Conservation (phyloP, 2,797 vertebrate species). For the Falco concolor region DNA sequence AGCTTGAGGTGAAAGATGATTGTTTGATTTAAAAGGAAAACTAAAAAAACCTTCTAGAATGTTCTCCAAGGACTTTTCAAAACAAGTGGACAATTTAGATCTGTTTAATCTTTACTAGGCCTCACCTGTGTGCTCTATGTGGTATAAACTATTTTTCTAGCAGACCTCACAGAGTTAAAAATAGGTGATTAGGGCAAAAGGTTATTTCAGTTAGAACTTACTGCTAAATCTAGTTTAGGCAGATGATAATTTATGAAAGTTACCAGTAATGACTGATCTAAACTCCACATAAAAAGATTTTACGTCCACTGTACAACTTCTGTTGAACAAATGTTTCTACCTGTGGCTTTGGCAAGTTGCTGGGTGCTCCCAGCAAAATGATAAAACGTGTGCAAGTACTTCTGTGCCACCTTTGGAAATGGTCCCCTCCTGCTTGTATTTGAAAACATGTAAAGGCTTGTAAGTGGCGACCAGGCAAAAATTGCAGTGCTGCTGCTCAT, state of each 20-base stretch:
- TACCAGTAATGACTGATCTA: neutral
- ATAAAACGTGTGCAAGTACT: neutral
- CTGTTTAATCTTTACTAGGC: neutral
- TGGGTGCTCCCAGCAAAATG: neutral
- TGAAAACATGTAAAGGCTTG: accelerated
- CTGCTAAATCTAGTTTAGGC: neutral
- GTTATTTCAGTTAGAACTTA: neutral
- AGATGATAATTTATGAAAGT: neutral
- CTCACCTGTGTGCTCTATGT: neutral
- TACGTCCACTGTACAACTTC: neutral
- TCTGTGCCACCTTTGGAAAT: neutral
- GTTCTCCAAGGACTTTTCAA: neutral
- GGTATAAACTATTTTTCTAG: neutral
- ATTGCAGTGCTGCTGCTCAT: neutral
- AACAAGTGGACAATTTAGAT: neutral
- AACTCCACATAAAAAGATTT: neutral
- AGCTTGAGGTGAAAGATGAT: neutral
- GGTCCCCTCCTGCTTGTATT: neutral
- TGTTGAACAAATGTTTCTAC: neutral
- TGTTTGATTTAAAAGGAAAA: neutral
- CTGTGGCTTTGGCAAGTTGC: neutral
- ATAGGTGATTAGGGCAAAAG: neutral
- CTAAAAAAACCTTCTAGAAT: neutral
- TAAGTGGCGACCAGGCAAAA: neutral
- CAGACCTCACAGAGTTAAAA: neutral